Base-by-base conservation (phyloP, 1,140 invertebrate genomes). In the Drosophila nannoptera region DNA sequence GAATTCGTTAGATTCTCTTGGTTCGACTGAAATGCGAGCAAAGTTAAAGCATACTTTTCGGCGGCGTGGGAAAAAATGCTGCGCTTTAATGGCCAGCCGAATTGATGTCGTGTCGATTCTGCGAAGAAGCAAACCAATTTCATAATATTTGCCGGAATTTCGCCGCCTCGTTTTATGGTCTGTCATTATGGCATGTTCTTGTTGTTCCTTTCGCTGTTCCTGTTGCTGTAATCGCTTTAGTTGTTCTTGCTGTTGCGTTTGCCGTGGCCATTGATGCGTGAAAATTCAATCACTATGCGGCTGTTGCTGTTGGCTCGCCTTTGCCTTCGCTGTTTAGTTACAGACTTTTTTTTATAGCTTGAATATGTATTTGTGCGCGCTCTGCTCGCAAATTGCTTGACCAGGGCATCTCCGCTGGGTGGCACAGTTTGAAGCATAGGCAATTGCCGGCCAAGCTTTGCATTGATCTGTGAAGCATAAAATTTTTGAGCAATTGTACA, bases 41-140 rank as follows among this genome's bases (percentile, higher is more conserved):
- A 40, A 40, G 62, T 54, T 60, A 63, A 65, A 55, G 76, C 67
- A 61, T 64, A 58, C 54, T 69, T 73, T 83, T 64, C 36, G 46
- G 40, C 12, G 35, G 16, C 5, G 11, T n/a, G 40, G 8, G 1
- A 50, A 22, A 55, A 72, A 45, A n/a, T 53, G 38, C 63, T 52
- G 49, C 61, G 29, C 43, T 73, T 69, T 77, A 77, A 67, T 73
- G 59, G 49, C 70, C 70, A 64, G 53, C 65, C 7, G 40, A 77
- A 87, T 81, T 86, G 72, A 87, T 86, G 81, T 81, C 77, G 81
- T 84, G 84, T 80, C 69, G 76, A 86, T 83, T 83, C 29, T 12
- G 31, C 9, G 22, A 64, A 49, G 31, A 67, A 54, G 49, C 56
- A 61, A 67, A 65, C 52, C 63, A 83, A 78, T 71, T 62, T 73